Evolutionary conservation across 2,797 vertebrate genomes (phyloP).

Genomic region (Carapus acus): DNA sequence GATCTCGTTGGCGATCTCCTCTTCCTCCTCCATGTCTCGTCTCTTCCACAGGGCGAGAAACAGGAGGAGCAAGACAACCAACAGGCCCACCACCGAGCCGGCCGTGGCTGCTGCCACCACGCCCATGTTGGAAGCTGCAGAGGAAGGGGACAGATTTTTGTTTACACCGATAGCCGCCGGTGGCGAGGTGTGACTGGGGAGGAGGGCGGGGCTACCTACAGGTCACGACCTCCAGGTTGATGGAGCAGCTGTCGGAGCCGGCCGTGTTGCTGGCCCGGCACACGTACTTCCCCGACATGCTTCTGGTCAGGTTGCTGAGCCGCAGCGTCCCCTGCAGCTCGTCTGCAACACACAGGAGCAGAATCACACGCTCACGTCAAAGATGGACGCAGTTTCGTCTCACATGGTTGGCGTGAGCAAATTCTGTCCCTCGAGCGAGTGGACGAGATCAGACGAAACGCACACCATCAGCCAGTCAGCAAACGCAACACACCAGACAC

Average conservation of each 20-base stretch:
- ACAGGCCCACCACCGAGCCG: slow-evolving; percentile 80
- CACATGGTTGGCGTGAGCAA: too few species aligned
- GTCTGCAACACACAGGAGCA: too few species aligned
- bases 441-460: too few species aligned
- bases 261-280: slow-evolving; percentile 82
- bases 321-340: slow-evolving; percentile 80
- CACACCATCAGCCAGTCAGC: too few species aligned
- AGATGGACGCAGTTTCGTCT: too few species aligned
- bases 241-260: slow-evolving; percentile 81
- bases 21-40: slow-evolving; percentile 81
- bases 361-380: too few species aligned
- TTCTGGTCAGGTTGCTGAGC: slow-evolving; percentile 84
- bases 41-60: slow-evolving; percentile 75
- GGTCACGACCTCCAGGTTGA: slow-evolving; percentile 85
- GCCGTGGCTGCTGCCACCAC: slow-evolving; percentile 81
- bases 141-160: slow-evolving; percentile 7
- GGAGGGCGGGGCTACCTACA: slow-evolving; percentile 68
- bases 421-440: too few species aligned
- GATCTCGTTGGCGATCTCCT: slow-evolving; percentile 92
- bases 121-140: slow-evolving; percentile 73
- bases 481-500: too few species aligned
- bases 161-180: too few species aligned
- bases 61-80: slow-evolving; percentile 74
- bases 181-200: too few species aligned
- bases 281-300: slow-evolving; percentile 86